phyloP scores from a whole-genome alignment of 2,113 vertebrate genomes.

The Cynocephalus volans region DNA sequence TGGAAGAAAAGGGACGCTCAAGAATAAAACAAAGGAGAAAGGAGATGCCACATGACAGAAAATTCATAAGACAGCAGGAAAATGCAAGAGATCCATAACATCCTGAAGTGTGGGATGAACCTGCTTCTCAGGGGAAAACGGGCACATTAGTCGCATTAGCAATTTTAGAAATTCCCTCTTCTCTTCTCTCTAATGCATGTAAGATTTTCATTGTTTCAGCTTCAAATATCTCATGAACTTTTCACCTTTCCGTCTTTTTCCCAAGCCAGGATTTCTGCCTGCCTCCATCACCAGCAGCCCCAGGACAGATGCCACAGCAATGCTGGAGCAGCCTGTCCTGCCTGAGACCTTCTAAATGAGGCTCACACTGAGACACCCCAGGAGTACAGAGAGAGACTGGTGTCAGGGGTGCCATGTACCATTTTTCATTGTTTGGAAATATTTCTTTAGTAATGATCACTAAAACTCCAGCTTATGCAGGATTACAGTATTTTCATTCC shows the following conservation, averaged over 20 bases:
- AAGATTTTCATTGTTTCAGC: slow-evolving; percentile 58
- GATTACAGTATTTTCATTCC: background rate
- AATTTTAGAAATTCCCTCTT: slow-evolving; percentile 49
- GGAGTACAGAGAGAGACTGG: background rate
- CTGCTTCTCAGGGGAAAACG: background rate
- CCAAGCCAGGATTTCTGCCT: slow-evolving; percentile 14
- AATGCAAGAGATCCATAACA: slow-evolving; percentile 19
- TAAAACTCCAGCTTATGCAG: background rate
- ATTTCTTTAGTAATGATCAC: background rate
- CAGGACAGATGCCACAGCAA: background rate
- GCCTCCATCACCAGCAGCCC: background rate
- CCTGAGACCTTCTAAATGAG: background rate
- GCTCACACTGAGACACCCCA: background rate
- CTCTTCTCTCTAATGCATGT: slow-evolving; percentile 49
- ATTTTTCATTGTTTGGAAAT: background rate
- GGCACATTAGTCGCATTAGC: slow-evolving; percentile 43
- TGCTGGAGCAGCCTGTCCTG: background rate
- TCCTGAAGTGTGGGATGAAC: background rate
- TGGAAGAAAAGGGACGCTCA: background rate
- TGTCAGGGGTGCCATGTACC: background rate
- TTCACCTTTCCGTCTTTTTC: slow-evolving; percentile 50
- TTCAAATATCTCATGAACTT: slow-evolving; percentile 50
- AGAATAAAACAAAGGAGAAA: slow-evolving; percentile 1
- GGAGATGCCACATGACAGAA: background rate
- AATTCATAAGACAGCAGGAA: slow-evolving; percentile 31